Conservation (phyloP, 1,140 invertebrate species). For the Brachionus paranguensis region DNA sequence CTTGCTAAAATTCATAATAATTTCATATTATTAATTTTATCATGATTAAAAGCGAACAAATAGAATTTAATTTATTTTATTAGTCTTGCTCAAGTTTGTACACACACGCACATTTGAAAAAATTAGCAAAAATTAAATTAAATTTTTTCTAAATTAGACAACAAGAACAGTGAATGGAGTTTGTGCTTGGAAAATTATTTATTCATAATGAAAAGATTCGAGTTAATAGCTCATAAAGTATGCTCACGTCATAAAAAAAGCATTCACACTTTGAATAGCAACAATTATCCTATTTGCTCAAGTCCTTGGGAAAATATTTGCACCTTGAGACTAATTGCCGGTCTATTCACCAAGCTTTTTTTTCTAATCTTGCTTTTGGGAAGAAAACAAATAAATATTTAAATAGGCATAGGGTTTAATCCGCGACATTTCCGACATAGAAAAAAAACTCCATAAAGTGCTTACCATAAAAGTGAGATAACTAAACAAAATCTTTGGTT, state of each 20-base stretch:
- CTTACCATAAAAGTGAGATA: neutral
- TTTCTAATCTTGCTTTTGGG: neutral
- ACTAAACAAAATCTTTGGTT: neutral
- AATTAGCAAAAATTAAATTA: neutral
- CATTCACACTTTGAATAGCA: neutral
- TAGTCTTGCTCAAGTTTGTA: neutral
- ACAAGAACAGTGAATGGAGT: neutral
- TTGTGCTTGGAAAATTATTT: neutral
- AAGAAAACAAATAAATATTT: neutral
- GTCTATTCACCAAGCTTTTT: too few relatives aligned
- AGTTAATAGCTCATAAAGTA: neutral
- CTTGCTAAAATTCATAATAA: slow-evolving; percentile 1
- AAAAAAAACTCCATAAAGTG: neutral
- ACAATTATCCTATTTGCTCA: neutral
- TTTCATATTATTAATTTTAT: slow-evolving; percentile 13
- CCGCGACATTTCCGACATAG: neutral
- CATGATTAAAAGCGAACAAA: neutral
- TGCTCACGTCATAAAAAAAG: neutral
- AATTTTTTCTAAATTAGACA: neutral
- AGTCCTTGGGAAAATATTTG: neutral
- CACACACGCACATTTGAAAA: neutral
- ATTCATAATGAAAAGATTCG: neutral
- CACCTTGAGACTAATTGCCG: neutral
- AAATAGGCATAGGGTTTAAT: neutral
- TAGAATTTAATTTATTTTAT: neutral